Conservation (phyloP, 1,140 invertebrate genomes). For the Drosophila repletoides region DNA sequence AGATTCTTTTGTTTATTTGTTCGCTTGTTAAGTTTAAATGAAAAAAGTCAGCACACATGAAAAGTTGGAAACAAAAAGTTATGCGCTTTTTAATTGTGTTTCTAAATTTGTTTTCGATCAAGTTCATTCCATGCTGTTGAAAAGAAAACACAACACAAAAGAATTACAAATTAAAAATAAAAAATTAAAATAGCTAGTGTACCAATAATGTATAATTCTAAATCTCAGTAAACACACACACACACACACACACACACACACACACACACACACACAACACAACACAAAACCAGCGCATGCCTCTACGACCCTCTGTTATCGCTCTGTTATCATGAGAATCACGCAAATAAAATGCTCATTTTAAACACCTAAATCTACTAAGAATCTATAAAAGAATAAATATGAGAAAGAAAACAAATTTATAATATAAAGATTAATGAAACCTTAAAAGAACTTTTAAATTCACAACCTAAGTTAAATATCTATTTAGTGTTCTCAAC, state of each 20-base stretch:
- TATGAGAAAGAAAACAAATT: conserved; percentile 35
- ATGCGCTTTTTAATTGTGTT: conserved; percentile 49
- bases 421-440: conserved; percentile 38
- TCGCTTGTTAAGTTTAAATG: conserved; percentile 74
- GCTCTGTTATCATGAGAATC: conserved; percentile 26
- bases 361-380: conserved; percentile 53
- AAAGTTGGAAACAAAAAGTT: conserved; percentile 24
- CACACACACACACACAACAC: too few relatives aligned
- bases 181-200: conserved; percentile 37
- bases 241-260: too few relatives aligned
- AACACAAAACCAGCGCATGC: conserved; percentile 10
- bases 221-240: conserved; percentile 28
- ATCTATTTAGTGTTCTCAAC: conserved; percentile 61
- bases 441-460: conserved; percentile 25
- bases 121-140: conserved; percentile 72
- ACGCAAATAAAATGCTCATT: conserved; percentile 65
- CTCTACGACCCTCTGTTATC: neutral
- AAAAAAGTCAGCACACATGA: conserved; percentile 15
- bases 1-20: conserved; percentile 48
- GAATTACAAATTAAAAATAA: too few relatives aligned
- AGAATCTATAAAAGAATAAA: conserved; percentile 44
- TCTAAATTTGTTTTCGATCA: conserved; percentile 57
- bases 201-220: conserved; percentile 37
- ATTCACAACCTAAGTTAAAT: conserved; percentile 56
- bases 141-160: too few relatives aligned